Conservation (phyloP, 2,888 invertebrate species). For the Athripsodes cinereus region DNA sequence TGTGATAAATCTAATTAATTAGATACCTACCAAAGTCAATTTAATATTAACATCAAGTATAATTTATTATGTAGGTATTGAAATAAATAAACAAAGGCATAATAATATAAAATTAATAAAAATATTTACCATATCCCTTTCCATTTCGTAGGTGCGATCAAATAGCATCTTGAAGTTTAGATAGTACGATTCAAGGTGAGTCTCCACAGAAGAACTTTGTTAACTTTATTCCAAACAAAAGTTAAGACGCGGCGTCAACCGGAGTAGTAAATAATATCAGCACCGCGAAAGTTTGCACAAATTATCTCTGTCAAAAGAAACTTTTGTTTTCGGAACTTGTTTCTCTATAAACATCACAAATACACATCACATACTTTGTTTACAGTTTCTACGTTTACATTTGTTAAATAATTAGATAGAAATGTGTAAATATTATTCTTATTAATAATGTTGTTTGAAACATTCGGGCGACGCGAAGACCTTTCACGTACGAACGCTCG, state of each 20-base stretch:
- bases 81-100: background rate
- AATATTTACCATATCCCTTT: constrained; percentile 23
- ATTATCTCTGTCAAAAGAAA: no score
- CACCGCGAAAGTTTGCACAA: background rate
- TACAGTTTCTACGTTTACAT: background rate
- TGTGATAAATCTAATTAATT: no score
- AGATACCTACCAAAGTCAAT: no score
- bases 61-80: no score
- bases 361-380: background rate
- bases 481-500: constrained; percentile 9
- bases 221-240: background rate
- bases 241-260: background rate
- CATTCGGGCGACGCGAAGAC: constrained; percentile 1
- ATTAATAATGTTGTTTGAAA: background rate
- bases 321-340: background rate
- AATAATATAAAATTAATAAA: background rate
- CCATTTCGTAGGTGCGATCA: constrained; percentile 24
- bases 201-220: background rate
- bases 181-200: background rate
- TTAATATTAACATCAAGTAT: no score
- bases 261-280: background rate
- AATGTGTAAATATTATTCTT: background rate
- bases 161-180: background rate
- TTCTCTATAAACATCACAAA: background rate
- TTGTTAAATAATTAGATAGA: background rate